Conservation (phyloP, 1,140 invertebrate genomes). For the Gryllus bimaculatus region DNA sequence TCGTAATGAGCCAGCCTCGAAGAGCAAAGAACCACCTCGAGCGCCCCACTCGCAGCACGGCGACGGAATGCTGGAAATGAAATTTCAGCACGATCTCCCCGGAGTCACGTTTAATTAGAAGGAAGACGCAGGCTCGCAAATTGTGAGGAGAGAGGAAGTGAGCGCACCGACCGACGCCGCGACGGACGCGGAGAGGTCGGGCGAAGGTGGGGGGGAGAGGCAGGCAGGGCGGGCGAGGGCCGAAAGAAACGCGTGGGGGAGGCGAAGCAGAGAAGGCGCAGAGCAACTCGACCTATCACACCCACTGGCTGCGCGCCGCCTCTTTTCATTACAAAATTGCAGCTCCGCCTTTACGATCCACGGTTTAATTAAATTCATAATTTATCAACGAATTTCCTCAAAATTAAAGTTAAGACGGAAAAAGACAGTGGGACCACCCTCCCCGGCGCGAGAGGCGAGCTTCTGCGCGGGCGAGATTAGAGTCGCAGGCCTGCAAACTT, state of each 20-base stretch:
- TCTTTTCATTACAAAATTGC: constrained; percentile 5
- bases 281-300: background rate
- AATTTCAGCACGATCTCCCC: too few species aligned
- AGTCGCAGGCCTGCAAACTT: background rate
- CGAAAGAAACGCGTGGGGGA: background rate
- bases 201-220: too few species aligned
- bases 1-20: too few species aligned
- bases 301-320: background rate
- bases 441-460: background rate
- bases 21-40: too few species aligned
- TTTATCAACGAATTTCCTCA: constrained; percentile 5
- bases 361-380: constrained; percentile 1
- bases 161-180: too few species aligned
- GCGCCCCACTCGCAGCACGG: too few species aligned
- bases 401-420: constrained; percentile 5
- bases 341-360: background rate
- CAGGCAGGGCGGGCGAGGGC: too few species aligned
- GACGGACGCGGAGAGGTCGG: too few species aligned
- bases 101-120: too few species aligned
- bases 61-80: too few species aligned
- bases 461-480: background rate
- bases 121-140: too few species aligned
- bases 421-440: background rate
- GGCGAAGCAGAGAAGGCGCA: background rate
- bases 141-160: too few species aligned